Percentiles rank a stretch among this genome's conserved stretches.
Evolutionary conservation across 2,888 invertebrate genomes (phyloP).

Genomic region (Herminia tarsipennalis): DNA sequence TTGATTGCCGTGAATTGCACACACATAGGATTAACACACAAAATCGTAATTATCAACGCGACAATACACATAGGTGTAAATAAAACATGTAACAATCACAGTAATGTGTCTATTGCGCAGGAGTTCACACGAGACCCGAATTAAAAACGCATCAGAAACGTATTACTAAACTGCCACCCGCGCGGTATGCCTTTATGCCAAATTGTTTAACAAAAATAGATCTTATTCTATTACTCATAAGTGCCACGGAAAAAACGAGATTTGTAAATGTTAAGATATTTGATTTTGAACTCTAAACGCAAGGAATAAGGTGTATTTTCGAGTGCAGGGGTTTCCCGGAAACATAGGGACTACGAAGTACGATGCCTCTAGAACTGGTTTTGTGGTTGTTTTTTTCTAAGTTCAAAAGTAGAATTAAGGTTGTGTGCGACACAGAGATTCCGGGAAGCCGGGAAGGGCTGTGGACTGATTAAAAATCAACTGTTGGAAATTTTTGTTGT

Average conservation of each 20-base stretch:
- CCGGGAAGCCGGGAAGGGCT: slow-evolving; percentile 29
- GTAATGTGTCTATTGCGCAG: slow-evolving; percentile 78
- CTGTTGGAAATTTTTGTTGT: slow-evolving; percentile 12
- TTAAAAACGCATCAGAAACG: slow-evolving; percentile 83
- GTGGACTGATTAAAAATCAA: slow-evolving; percentile 24
- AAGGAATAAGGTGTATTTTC: slow-evolving; percentile 15
- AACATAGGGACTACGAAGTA: slow-evolving; percentile 53
- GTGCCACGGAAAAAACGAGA: slow-evolving; percentile 15
- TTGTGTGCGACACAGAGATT: slow-evolving; percentile 34
- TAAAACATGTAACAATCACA: slow-evolving; percentile 50
- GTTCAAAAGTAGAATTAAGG: slow-evolving; percentile 54
- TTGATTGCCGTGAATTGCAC: background rate
- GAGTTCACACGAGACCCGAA: slow-evolving; percentile 79
- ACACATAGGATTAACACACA: slow-evolving; percentile 5
- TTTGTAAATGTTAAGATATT: background rate
- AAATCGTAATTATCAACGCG: slow-evolving; percentile 36
- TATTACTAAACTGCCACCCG: slow-evolving; percentile 78
- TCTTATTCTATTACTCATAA: slow-evolving; percentile 25
- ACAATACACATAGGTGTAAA: slow-evolving; percentile 36
- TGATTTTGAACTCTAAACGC: slow-evolving; percentile 7
- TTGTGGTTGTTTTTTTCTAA: slow-evolving; percentile 40
- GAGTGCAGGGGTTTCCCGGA: slow-evolving; percentile 40
- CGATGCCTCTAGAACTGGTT: slow-evolving; percentile 43
- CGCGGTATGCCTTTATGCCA: slow-evolving; percentile 35
- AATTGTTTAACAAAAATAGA: slow-evolving; percentile 26